Percentiles rank a stretch among this genome's conserved stretches.
phyloP scores from a whole-genome alignment of 2,888 invertebrate species.

The Epinotia brunnichana region DNA sequence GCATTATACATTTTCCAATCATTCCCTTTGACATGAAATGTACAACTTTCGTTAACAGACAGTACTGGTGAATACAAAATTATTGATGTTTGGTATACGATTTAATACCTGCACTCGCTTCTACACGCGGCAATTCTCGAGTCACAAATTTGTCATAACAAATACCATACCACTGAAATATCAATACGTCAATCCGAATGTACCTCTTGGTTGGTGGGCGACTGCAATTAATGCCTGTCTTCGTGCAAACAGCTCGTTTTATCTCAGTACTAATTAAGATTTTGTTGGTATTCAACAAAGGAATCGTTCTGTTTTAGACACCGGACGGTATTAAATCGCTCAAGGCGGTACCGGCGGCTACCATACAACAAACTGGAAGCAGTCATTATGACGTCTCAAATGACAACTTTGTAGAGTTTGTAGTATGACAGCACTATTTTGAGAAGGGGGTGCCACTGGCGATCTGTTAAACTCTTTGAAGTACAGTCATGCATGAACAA shows the following conservation, averaged over 20 bases:
- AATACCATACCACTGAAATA: neutral
- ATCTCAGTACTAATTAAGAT: slow-evolving; percentile 32
- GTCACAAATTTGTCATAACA: neutral
- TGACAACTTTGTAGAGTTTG: neutral
- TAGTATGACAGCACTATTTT: no score
- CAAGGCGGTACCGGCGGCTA: slow-evolving; percentile 6
- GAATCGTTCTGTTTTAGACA: slow-evolving; percentile 27
- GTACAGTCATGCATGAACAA: no score
- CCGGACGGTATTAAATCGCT: slow-evolving; percentile 18
- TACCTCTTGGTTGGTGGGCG: neutral
- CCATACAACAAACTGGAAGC: slow-evolving; percentile 1
- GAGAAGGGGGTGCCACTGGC: no score
- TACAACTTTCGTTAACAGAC: no score
- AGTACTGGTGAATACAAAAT: no score
- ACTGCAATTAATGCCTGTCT: slow-evolving; percentile 27
- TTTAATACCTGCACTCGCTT: neutral
- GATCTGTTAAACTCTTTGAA: no score
- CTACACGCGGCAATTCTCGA: no score
- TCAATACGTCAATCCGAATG: neutral
- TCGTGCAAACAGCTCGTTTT: slow-evolving; percentile 18
- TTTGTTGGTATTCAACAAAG: slow-evolving; percentile 32
- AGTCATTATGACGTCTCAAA: neutral
- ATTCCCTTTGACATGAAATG: no score
- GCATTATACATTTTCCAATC: no score
- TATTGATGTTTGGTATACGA: no score